Evolutionary conservation across 2,888 invertebrate species (phyloP).

Genomic region (Eulithis testata): DNA sequence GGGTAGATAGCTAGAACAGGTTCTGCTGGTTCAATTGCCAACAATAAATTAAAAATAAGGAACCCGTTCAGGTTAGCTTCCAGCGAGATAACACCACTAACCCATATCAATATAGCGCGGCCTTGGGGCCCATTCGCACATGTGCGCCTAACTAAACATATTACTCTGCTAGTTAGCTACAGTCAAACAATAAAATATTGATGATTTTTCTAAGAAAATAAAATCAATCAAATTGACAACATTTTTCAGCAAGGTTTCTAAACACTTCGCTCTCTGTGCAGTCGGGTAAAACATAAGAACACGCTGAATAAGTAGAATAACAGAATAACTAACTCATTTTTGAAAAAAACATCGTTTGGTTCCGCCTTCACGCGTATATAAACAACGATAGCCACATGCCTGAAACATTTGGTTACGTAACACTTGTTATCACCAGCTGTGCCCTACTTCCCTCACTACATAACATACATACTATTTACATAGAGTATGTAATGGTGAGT

Average conservation of each 20-base stretch:
- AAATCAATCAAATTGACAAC: no score
- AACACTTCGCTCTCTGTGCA: no score
- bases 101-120: slow-evolving; percentile 1
- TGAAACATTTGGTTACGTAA: slow-evolving; percentile 17
- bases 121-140: slow-evolving; percentile 5
- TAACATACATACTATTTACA: background rate
- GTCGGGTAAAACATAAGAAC: no score
- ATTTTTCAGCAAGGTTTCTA: no score
- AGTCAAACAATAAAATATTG: no score
- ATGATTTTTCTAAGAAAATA: no score
- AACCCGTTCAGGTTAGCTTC: slow-evolving; percentile 4
- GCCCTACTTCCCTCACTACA: slow-evolving; percentile 8
- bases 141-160: no score
- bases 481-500: background rate
- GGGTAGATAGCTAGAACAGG: slow-evolving; percentile 2
- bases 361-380: background rate
- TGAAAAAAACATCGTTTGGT: no score
- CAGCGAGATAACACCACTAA: slow-evolving; percentile 6
- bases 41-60: background rate
- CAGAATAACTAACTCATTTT: no score
- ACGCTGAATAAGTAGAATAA: no score
- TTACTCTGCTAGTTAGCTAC: no score
- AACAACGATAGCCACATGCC: slow-evolving; percentile 8
- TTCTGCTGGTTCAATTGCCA: slow-evolving; percentile 1
- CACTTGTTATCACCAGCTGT: slow-evolving; percentile 26